Evolutionary conservation across 2,797 vertebrate genomes (phyloP), one percentile per base, ranked within the genome.

Genomic region (Moxostoma hubbsi): DNA sequence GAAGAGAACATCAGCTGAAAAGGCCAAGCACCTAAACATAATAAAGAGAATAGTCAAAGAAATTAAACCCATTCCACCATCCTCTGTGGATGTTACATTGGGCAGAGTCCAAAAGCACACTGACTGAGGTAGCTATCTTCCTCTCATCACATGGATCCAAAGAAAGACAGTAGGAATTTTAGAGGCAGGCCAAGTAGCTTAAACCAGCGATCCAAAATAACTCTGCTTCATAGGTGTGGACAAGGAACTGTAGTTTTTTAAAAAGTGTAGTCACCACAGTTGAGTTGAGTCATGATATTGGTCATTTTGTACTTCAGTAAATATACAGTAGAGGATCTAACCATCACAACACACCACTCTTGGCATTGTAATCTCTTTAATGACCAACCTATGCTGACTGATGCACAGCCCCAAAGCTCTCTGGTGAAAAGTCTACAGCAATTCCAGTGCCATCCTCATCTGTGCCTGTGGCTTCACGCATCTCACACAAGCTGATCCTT

Each of bases 321-420:
- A 71, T 78, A 71, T 49, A 74, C 36, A 36, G 36, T 43, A 71
- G 67, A 1, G 1, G 6, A 36, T 71, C 16, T 36, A 9, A 55
- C 47, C 72, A 2, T 53, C 47, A 36, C 46, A 45, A 46, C 62
- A 75, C 50, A 54, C 6, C 43, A 75, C 69, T 73, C 51, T 58
- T 50, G 69, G 16, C 77, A 73, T 73, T 79, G 73, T 66, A 73
- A 79, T 79, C 69, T 64, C 62, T 73, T 79, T 79, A 73, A 69
- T 79, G 69, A 46, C 10, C 69, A 51, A 5, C 13, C 13, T 9
- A n/a, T 64, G 13, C 9, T 9, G 69, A 57, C 62, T 58, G 53
- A 72, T 16, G 46, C 1, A 7, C 18, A 36, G 50, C 50, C n/a
- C 15, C 11, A 69, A 55, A 65, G 59, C 51, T 64, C 67, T 77